Evolutionary conservation across 2,888 invertebrate species (phyloP).

Genomic region (Muschampia plurimacula): DNA sequence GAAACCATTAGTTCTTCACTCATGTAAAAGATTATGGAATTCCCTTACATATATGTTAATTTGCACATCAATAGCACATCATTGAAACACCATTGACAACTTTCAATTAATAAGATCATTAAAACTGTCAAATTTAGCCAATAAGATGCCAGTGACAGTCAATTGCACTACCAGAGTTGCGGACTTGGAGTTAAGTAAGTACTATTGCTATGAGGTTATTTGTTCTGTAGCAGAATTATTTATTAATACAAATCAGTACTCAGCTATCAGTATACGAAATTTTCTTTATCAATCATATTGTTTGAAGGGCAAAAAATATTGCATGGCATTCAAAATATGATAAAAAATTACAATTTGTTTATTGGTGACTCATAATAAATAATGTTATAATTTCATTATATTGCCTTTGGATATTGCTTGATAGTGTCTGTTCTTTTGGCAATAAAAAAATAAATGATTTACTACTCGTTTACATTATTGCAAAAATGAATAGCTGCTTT

Average conservation of each 20-base stretch:
- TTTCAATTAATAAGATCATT: no score
- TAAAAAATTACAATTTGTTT: neutral
- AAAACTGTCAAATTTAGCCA: no score
- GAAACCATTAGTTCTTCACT: no score
- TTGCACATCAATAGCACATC: no score
- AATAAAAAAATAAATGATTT: neutral
- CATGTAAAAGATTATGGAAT: no score
- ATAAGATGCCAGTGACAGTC: no score
- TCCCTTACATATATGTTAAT: no score
- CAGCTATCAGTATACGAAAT: neutral
- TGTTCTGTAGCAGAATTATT: neutral
- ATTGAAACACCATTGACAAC: no score
- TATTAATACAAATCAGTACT: conserved; percentile 1
- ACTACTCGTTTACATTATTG: neutral
- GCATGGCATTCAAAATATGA: conserved; percentile 5
- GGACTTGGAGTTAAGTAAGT: no score
- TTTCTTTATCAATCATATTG: conserved; percentile 4
- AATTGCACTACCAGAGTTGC: no score
- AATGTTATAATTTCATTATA: neutral
- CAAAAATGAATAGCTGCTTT: no score
- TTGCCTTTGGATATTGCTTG: neutral
- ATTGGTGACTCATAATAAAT: neutral
- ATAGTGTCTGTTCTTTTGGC: neutral
- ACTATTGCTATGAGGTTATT: neutral
- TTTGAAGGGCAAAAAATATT: conserved; percentile 4